Base-by-base conservation (phyloP, 1,140 invertebrate species). In the Zeugodacus cucurbitae region DNA sequence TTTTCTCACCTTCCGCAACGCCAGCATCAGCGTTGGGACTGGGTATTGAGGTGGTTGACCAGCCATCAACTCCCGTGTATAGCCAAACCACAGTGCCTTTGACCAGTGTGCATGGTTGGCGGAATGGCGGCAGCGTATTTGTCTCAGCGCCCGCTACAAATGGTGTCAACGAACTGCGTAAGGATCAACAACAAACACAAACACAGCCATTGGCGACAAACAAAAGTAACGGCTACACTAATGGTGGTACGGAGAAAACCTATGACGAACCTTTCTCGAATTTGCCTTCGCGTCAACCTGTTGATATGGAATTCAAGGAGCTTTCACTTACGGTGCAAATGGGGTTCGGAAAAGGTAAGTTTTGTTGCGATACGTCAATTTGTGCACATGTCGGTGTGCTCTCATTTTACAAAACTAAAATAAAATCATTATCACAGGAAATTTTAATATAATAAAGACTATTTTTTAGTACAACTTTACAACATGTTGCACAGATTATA, bases 221-320 rank as follows among this genome's bases (percentile, higher is more conserved):
- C 57, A 57, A 44, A 6, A 58, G 26, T 62, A 57, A 57, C 20
- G 64, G 86, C 14, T 70, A 3, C 10, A 54, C 48, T 54, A 88
- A 88, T n/a, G 78, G 37, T 2, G 10, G 32, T n/a, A 64, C 26
- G 10, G 34, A 59, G 14, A 74, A 78, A 44, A 89, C 91, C 44
- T 41, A 8, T 82, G 86, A 64, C 22, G 89, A 90, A 59, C 91
- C 91, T 8, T 93, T 95, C 11, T 93, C 94, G 70, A 94, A 94
- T 89, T 90, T 94, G 57, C 95, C 95, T 0, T 91, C 91, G 6
- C 93, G 93, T 57, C 94, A 96, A 29, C 94, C 95, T 0, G 94
- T 97, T n/a, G 96, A 97, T 90, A 95, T 97, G 54, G 94, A 95
- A 37, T 97, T 97, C 90, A 95, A 95, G 32, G 95, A 97, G 88